phyloP scores from a whole-genome alignment of 1,140 invertebrate genomes.

The Popillia japonica region DNA sequence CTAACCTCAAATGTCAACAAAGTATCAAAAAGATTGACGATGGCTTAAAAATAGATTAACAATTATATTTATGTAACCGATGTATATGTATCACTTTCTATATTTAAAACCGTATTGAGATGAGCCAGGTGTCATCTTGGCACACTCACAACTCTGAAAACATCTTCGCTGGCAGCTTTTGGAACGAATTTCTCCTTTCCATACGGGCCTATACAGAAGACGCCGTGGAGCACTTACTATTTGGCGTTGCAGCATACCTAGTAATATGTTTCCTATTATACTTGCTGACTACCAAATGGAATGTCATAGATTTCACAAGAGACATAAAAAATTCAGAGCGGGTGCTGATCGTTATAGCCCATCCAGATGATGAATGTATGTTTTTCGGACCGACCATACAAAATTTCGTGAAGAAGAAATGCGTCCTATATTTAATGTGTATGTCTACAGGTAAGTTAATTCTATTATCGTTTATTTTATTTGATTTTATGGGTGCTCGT shows the following conservation, averaged over 20 bases:
- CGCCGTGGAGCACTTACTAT: constrained; percentile 59
- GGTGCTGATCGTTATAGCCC: constrained; percentile 86
- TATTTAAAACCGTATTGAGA: constrained; percentile 1
- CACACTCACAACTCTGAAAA: background rate
- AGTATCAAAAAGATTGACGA: background rate
- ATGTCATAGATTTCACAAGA: constrained; percentile 54
- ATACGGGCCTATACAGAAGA: constrained; percentile 51
- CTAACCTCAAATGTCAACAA: constrained; percentile 37
- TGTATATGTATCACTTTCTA: constrained; percentile 32
- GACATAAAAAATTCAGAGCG: constrained; percentile 62
- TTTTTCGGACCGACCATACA: constrained; percentile 95
- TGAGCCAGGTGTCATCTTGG: constrained; percentile 35
- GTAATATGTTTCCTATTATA: constrained; percentile 56
- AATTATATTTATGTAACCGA: constrained; percentile 38
- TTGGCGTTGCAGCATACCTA: constrained; percentile 53
- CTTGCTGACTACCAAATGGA: constrained; percentile 48
- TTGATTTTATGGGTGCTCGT: constrained; percentile 61
- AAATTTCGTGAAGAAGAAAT: constrained; percentile 69
- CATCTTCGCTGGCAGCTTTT: background rate
- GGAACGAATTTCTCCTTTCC: constrained; percentile 3
- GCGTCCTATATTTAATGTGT: constrained; percentile 82
- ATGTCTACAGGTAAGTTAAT: constrained; percentile 77
- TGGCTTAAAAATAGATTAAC: constrained; percentile 33
- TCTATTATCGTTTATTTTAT: too few species aligned
- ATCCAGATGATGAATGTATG: constrained; percentile 98